Percentiles rank a stretch among this genome's conserved stretches.
phyloP scores from a whole-genome alignment of 2,113 vertebrate genomes.

The Anas platyrhynchos region DNA sequence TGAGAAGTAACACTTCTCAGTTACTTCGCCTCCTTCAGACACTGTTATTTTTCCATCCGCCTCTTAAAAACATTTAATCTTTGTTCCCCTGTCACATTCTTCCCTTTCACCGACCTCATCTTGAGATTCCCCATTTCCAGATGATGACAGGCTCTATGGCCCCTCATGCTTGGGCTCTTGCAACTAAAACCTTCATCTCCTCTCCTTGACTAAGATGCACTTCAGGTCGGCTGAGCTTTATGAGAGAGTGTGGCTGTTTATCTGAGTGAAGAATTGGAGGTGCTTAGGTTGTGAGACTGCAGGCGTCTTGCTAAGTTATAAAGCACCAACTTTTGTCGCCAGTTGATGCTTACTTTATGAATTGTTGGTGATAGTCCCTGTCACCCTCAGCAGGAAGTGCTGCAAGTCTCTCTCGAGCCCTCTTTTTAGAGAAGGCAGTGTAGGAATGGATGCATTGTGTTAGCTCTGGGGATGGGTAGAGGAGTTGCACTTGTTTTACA shows the following conservation, averaged over 20 bases:
- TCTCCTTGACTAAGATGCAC: neutral
- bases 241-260: neutral
- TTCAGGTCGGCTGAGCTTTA: slow-evolving; percentile 19
- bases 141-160: neutral
- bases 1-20: neutral
- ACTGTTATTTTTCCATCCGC: neutral
- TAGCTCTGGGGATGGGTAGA: neutral
- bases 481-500: neutral
- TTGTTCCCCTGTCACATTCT: neutral
- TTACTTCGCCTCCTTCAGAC: neutral
- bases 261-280: slow-evolving; percentile 11
- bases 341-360: neutral
- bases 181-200: neutral
- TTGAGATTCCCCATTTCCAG: neutral
- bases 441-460: neutral
- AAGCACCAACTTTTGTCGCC: neutral
- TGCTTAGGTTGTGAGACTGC: slow-evolving; percentile 35
- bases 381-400: neutral
- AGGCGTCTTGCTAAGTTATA: neutral
- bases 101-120: neutral
- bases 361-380: neutral
- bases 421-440: neutral
- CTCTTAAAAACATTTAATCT: neutral
- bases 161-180: neutral
- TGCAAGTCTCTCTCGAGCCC: neutral